Base-by-base conservation (phyloP, 2,888 invertebrate genomes). In the Epistrophella euchroma region DNA sequence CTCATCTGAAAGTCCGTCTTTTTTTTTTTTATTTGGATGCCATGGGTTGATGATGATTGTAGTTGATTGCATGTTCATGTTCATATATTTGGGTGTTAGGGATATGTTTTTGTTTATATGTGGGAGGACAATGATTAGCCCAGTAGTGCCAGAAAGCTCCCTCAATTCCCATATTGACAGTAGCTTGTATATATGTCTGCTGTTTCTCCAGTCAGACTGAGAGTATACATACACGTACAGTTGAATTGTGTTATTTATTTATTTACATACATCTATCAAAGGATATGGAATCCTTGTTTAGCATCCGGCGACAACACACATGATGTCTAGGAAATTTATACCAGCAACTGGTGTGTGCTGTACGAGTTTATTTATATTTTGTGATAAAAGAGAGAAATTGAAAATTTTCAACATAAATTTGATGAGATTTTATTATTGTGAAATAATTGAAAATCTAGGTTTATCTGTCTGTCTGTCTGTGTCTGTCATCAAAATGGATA, bases 41-140 rank as follows among this genome's bases (percentile, higher is more conserved):
- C n/a, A 55, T 70, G 25, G 52, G 25, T 72, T 72, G 58, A 58
- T 58, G 56, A 72, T 72, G 56, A 43, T 45, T 72, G 43, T 56
- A 56, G 56, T 32, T 19, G 43, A 43, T 15, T 45, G 58, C 19
- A 55, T 50, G 37, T 56, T 32, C 43, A 5, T 35, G 11, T 35
- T 43, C 43, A 73, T 17, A 35, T 17, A 17, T 17, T n/a, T n/a
- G 47, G 10, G 25, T 15, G 25, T 13, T n/a, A 47, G 17, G 11
- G 50, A 22, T 19, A 40, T 15, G 58, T 45, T 17, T 17, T 45
- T 17, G 17, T 35, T 22, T 40, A 32, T 15, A 52, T 52, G 25
- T 52, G 52, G 52, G 35, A 35, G 22, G 28, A 19, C 70, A 55
- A 50, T 80, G 68, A 80, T 80, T 80, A 75, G 70, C 60, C 60